phyloP scores from a whole-genome alignment of 2,797 vertebrate species.

The Dipus sagitta region DNA sequence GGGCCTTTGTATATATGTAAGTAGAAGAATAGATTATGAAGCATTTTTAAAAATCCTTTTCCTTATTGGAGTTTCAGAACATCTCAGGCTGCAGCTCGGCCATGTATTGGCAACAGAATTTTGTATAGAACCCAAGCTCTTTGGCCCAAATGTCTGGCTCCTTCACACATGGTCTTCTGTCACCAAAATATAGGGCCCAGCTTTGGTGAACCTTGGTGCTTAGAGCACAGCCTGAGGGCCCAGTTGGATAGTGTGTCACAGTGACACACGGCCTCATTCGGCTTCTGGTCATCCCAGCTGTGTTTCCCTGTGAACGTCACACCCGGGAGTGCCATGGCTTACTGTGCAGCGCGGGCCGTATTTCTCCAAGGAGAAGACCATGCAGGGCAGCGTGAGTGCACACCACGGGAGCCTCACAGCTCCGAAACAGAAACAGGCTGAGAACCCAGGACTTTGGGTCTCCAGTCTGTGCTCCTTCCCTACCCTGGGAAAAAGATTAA shows the following conservation, averaged over 20 bases:
- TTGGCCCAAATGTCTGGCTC: not conserved
- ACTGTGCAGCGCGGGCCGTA: rapidly evolving
- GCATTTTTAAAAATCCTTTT: not conserved
- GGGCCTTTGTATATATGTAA: too few species aligned
- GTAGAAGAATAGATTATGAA: too few species aligned
- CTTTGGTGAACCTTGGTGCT: not conserved
- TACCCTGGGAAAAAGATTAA: not conserved
- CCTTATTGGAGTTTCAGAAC: not conserved
- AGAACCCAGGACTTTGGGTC: conserved; percentile 64
- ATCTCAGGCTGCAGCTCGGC: not conserved
- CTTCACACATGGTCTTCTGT: not conserved
- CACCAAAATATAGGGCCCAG: too few species aligned
- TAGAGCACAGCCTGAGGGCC: not conserved
- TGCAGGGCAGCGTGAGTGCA: rapidly evolving
- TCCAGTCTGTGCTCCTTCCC: conserved; percentile 75
- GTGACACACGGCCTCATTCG: rapidly evolving
- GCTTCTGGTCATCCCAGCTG: rapidly evolving
- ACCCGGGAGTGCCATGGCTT: not conserved
- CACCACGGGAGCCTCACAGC: rapidly evolving
- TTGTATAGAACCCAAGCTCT: not conserved
- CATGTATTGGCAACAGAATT: not conserved
- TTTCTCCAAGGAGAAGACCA: not conserved
- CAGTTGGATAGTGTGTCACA: not conserved
- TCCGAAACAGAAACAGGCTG: not conserved
- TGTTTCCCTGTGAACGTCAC: not conserved